A percentile compares a stretch with the other conserved stretches of the same genome.
Evolutionary conservation across 2,113 vertebrate genomes (phyloP).

Genomic region (Melanotaenia duboulayi): DNA sequence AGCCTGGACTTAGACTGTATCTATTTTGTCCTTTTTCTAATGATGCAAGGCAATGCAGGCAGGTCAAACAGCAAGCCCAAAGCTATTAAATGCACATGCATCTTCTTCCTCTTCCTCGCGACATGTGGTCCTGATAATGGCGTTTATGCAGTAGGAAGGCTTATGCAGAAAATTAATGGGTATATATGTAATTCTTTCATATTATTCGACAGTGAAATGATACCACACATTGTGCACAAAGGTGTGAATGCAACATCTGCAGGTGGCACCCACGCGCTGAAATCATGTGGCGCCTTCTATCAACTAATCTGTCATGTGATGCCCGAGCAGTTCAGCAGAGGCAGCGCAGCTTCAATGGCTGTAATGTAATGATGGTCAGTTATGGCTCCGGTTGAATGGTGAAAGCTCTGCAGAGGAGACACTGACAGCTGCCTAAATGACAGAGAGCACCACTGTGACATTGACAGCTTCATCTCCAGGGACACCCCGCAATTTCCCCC

Average conservation of each 20-base stretch:
- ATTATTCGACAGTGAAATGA: background rate
- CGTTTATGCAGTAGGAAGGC: constrained; percentile 9
- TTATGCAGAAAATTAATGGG: background rate
- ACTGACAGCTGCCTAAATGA: constrained; percentile 48
- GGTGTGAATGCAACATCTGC: background rate
- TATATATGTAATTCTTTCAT: background rate
- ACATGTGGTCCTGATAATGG: constrained; percentile 12
- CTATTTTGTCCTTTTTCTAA: background rate
- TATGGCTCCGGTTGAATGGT: constrained; percentile 43
- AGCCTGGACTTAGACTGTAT: background rate
- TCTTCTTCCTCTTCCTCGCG: constrained; percentile 20
- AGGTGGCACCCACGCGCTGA: constrained; percentile 22
- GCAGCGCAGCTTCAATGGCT: constrained; percentile 1
- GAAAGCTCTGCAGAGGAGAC: constrained; percentile 48
- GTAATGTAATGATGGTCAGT: constrained; percentile 36
- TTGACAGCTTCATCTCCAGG: constrained; percentile 53
- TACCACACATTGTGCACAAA: background rate
- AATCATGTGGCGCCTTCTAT: constrained; percentile 37
- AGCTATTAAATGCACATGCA: background rate
- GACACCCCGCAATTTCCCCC: constrained; percentile 1
- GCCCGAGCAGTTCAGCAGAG: constrained; percentile 11
- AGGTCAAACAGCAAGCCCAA: constrained; percentile 2
- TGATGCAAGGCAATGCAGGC: constrained; percentile 14
- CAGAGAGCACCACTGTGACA: constrained; percentile 56
- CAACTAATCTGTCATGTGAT: constrained; percentile 62